A percentile compares a stretch with the other conserved stretches of the same genome.
phyloP scores from a whole-genome alignment of 2,113 vertebrate species.

The Neolamprologus longior region DNA sequence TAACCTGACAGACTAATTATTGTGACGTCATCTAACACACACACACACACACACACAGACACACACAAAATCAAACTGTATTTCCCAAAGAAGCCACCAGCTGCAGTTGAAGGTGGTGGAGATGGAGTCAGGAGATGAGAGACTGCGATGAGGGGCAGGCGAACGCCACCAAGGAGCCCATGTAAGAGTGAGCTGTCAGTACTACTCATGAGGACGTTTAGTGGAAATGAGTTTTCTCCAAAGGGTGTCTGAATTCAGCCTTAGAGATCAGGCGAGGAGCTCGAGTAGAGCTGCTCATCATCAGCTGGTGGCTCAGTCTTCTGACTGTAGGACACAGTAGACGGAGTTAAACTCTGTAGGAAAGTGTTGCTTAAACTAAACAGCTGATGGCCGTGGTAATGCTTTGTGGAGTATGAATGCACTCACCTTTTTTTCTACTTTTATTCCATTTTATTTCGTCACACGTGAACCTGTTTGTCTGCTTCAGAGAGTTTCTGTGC shows the following conservation, averaged over 20 bases:
- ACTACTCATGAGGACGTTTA: not conserved
- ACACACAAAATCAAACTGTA: not conserved
- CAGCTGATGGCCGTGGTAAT: not conserved
- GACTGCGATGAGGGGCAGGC: not conserved
- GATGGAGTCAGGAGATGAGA: not conserved
- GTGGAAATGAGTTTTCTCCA: not conserved
- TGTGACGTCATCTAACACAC: not conserved
- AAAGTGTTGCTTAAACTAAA: not conserved
- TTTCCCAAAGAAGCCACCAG: not conserved
- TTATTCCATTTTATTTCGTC: not conserved
- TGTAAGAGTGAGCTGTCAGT: not conserved
- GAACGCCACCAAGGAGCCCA: not conserved
- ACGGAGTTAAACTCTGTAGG: not conserved
- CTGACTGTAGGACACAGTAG: not conserved
- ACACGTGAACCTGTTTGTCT: fast-evolving
- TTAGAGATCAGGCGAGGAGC: not conserved
- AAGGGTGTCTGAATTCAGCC: not conserved
- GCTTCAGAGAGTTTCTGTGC: not conserved
- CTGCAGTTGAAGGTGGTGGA: not conserved
- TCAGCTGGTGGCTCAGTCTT: not conserved
- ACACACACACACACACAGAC: not conserved
- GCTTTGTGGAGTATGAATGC: not conserved
- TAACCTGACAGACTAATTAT: not conserved
- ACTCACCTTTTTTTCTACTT: not conserved
- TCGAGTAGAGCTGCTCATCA: not conserved